Percentiles rank a stretch among this genome's conserved stretches.
phyloP scores from a whole-genome alignment of 2,113 vertebrate species.

The Strigops habroptila region DNA sequence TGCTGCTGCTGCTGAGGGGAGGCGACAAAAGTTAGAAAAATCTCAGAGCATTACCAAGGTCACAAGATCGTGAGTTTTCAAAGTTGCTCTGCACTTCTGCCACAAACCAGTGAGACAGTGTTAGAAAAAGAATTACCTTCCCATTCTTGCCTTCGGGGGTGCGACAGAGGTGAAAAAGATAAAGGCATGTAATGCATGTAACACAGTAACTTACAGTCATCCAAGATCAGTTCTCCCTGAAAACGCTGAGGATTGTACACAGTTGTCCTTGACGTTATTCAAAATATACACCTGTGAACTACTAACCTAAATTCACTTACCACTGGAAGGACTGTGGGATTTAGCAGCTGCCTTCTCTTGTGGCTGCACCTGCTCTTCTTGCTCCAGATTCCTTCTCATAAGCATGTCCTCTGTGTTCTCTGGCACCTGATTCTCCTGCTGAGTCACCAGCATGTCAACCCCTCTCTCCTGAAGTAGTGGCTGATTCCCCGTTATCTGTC shows the following conservation, averaged over 20 bases:
- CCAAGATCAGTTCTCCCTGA: background rate
- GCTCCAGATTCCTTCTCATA: background rate
- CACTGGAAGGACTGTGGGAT: conserved; percentile 80
- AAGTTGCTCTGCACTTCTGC: background rate
- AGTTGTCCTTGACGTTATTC: background rate
- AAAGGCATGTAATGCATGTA: fast-evolving
- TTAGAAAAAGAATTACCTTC: background rate
- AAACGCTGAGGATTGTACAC: background rate
- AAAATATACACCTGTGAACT: background rate
- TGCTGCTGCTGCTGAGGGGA: background rate
- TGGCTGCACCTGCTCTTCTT: background rate
- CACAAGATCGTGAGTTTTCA: background rate
- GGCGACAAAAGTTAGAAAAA: background rate
- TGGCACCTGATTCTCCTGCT: background rate
- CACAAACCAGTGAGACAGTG: background rate
- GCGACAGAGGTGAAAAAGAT: background rate
- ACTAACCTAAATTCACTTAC: conserved; percentile 70
- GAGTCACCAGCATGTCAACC: background rate
- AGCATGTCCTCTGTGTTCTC: background rate
- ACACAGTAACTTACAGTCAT: background rate
- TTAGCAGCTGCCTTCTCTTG: conserved; percentile 35
- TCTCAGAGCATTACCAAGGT: background rate
- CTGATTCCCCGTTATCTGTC: background rate
- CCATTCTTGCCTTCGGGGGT: background rate
- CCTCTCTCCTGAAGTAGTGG: background rate